These are phyloP conservation scores for Cyanoliseus patagonus DNA, from an alignment of 2,113 vertebrate genomes.

Conservation along the genomic window DNA sequence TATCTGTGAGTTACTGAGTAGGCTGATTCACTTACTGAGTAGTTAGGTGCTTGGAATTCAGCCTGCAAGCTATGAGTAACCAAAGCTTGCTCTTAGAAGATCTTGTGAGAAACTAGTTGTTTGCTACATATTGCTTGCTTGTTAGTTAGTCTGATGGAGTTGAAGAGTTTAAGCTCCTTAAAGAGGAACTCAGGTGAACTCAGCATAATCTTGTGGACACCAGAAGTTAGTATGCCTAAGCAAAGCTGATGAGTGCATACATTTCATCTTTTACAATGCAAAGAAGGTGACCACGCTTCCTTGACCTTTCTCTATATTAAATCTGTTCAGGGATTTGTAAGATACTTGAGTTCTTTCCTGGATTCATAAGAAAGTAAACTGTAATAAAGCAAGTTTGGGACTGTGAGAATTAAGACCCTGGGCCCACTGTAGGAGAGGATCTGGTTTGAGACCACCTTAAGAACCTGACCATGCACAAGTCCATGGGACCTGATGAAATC, in stretches of 20 bases:
- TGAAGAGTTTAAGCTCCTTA: not conserved
- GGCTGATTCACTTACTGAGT: accelerated
- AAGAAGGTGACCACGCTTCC: not conserved
- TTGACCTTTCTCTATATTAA: not conserved
- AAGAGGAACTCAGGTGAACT: not conserved
- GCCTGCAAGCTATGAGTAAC: not conserved
- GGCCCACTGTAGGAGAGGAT: too few relatives aligned
- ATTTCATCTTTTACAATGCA: not conserved
- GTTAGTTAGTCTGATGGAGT: not conserved
- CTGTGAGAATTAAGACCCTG: too few relatives aligned
- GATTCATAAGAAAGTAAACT: not conserved
- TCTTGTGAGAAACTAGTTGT: not conserved
- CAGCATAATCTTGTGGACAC: not conserved
- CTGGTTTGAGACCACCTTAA: too few relatives aligned
- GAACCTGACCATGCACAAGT: too few relatives aligned
- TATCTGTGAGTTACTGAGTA: not conserved
- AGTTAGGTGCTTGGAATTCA: not conserved
- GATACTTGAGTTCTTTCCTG: not conserved
- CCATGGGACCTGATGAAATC: too few relatives aligned
- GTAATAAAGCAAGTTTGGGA: not conserved
- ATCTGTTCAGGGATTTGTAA: not conserved
- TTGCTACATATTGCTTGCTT: not conserved
- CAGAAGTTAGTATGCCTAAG: not conserved
- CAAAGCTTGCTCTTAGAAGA: not conserved
- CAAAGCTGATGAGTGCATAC: not conserved